These are phyloP conservation scores for Chondrosia reniformis DNA, from an alignment of 37 sponge, comb jelly and placozoan species.

Conservation along the genomic window DNA sequence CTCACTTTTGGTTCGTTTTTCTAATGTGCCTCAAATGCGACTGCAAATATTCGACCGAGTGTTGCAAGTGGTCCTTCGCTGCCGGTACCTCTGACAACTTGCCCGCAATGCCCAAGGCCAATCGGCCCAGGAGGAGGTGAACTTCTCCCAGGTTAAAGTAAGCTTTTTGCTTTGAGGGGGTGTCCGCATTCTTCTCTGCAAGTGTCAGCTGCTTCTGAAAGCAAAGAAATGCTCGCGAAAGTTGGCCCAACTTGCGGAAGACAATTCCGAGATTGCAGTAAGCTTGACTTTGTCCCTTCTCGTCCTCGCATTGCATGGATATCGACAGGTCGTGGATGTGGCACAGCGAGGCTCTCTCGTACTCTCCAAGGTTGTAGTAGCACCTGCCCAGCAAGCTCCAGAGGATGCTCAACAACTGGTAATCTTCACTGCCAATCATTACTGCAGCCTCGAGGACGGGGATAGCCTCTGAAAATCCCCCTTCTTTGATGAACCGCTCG, in stretches of 20 bases:
- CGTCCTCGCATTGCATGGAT: slow-evolving; percentile 58
- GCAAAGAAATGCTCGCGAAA: slow-evolving; percentile 67
- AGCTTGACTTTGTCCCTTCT: slow-evolving; percentile 74
- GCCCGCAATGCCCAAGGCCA: slow-evolving; percentile 35
- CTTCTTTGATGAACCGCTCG: slow-evolving; percentile 65
- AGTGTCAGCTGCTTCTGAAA: slow-evolving; percentile 67
- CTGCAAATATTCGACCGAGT: slow-evolving; percentile 57
- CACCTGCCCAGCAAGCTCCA: slow-evolving; percentile 89
- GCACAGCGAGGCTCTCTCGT: slow-evolving; percentile 62
- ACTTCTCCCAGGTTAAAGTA: slow-evolving; percentile 81
- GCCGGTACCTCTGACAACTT: slow-evolving; percentile 5
- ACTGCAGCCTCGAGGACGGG: slow-evolving; percentile 73
- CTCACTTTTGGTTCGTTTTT: slow-evolving; percentile 52
- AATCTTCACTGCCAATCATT: slow-evolving; percentile 56
- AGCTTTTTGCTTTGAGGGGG: slow-evolving; percentile 61
- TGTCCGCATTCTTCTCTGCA: slow-evolving; percentile 60
- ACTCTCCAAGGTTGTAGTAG: slow-evolving; percentile 65
- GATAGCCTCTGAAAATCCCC: slow-evolving; percentile 68
- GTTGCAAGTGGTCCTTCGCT: slow-evolving; percentile 60
- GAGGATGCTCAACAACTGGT: slow-evolving; percentile 70
- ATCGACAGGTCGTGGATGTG: slow-evolving; percentile 84
- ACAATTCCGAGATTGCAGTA: slow-evolving; percentile 85
- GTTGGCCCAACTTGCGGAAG: slow-evolving; percentile 57
- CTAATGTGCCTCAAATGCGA: slow-evolving; percentile 58
- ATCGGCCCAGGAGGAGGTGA: slow-evolving; percentile 65